These are phyloP conservation scores for Eilema caniola DNA, from an alignment of 2,888 invertebrate species.

Conservation along the genomic window DNA sequence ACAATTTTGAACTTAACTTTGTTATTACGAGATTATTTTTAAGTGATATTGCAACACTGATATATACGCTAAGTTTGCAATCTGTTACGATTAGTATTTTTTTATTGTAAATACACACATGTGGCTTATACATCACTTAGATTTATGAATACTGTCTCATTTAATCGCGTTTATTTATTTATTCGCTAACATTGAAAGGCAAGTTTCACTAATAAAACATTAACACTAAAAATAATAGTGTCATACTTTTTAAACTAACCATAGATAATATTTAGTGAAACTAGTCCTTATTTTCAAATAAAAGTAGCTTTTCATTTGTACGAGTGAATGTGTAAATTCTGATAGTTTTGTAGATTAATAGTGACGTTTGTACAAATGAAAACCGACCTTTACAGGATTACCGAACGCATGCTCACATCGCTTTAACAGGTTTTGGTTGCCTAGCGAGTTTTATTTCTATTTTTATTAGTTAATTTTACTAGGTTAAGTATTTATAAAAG, in stretches of 20 bases:
- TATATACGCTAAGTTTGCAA: conserved; percentile 37
- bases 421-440: conserved; percentile 57
- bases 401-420: conserved; percentile 48
- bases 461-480: conserved; percentile 65
- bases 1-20: conserved; percentile 49
- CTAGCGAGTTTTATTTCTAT: conserved; percentile 56
- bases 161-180: conserved; percentile 48
- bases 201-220: conserved; percentile 32
- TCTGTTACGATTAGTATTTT: conserved; percentile 37
- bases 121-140: conserved; percentile 64
- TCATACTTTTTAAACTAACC: conserved; percentile 7
- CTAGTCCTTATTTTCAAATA: conserved; percentile 30
- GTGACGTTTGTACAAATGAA: conserved; percentile 46
- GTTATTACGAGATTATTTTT: conserved; percentile 36
- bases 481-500: conserved; percentile 83
- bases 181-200: conserved; percentile 32
- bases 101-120: conserved; percentile 56
- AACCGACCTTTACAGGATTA: conserved; percentile 31
- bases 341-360: conserved; percentile 27
- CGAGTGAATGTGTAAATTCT: conserved; percentile 31
- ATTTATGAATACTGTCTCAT: conserved; percentile 32
- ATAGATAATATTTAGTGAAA: conserved; percentile 25
- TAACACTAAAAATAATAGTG: conserved; percentile 1
- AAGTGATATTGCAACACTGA: conserved; percentile 35
- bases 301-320: conserved; percentile 42